Base-by-base conservation (phyloP, 2,113 vertebrate species). In the Platycercus adscitus region DNA sequence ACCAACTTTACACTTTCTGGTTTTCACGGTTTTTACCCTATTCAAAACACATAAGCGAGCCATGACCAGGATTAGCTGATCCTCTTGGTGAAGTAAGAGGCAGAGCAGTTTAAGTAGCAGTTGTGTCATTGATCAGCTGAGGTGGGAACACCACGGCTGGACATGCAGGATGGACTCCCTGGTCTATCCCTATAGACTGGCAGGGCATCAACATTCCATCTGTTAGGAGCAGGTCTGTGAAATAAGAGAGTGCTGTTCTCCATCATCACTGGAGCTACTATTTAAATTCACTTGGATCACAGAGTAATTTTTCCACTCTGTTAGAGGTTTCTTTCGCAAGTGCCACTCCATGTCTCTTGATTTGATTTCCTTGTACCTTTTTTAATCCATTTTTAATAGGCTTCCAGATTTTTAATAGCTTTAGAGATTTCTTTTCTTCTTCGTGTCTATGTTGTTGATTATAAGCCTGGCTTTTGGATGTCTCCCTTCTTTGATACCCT, bases 301-400 rank as follows among this genome's bases (percentile, higher is more conserved):
- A 82, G 86, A 93, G 88, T 95, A 89, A 94, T 97, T 94, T 97
- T 93, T 91, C 95, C 92, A 91, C 81, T 84, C 94, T 55, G 85
- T 78, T 96, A 85, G 81, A 97, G 94, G 92, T 96, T 95, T 76
- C 89, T 83, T 93, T 94, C 0, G 21, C 94, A 95, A 97, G 93
- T 97, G 88, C 96, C 96, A 94, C 94, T 97, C 95, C 94, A 95
- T 82, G 94, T 94, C 94, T 97, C 93, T 96, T 97, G 97, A 97
- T 97, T 97, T 96, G 96, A 96, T 97, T 97, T 97, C 89, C 96
- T 94, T 97, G 95, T 96, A 96, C 96, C 93, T 97, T 97, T 97
- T 95, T 89, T n/a, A 91, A 97, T 97, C 86, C 91, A 94, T 96
- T 95, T 97, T 97, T 97, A 97, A 97, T 97, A 96, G 91, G 91